Evolutionary conservation across 2,797 vertebrate genomes (phyloP), one percentile per base, ranked within the genome.

Genomic region (Artibeus jamaicensis): DNA sequence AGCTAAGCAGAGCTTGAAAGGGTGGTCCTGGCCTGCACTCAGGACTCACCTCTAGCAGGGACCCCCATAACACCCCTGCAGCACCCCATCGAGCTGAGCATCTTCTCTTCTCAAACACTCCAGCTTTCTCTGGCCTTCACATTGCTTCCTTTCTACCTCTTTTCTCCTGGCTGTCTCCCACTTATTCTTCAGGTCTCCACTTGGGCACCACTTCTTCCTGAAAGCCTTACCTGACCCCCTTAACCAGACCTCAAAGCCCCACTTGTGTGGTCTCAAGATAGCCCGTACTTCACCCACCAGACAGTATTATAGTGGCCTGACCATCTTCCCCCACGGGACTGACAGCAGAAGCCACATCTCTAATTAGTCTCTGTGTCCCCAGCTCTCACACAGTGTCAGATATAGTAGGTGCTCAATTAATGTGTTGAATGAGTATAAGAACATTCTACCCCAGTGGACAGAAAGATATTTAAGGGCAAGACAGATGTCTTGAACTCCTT

Each of bases 61-160:
- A 8, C 22, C 19, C 29, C 44, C 4, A 0, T 42, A 24, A 24
- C 1, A 3, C 9, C 19, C 70, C 21, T 29, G 0, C 2, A 39
- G 48, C 18, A 11, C 2, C 71, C 73, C 57, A 29, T 4, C 3
- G 44, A 39, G 46, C 37, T 3, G 34, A 48, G 39, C 53, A 15
- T 0, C 87, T 78, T n/a, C 46, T 24, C 11, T 71, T 44, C 59
- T 29, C 68, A 37, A 21, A 57, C 19, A 34, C 1, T 4, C 53
- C 22, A 37, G 18, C n/a, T 65, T 10, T 46, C 74, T 59, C 59
- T 8, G 32, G 37, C 22, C 46, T 59, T 55, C 44, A 3, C 2
- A 0, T 34, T 6, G 3, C 18, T 59, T 65, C 39, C 71, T 67
- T 42, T 29, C 53, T 11, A 29, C n/a, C 18, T 18, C 2, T 4